phyloP scores from a whole-genome alignment of 2,113 vertebrate species.

The Thermophis baileyi region DNA sequence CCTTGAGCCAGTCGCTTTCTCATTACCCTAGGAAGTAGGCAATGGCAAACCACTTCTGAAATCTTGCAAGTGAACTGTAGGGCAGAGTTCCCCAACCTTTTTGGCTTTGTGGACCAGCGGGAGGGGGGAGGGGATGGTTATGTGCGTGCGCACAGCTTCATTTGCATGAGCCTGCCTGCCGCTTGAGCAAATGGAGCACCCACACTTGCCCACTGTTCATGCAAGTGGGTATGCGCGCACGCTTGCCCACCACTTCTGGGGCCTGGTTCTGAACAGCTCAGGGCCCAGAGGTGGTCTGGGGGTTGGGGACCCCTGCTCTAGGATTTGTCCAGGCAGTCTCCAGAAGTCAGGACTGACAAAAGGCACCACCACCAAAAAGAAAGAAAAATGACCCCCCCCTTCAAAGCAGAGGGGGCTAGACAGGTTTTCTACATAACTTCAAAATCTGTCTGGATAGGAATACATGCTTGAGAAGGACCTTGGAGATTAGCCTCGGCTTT shows the following conservation, averaged over 20 bases:
- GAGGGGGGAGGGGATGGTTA: background rate
- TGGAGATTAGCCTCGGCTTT: background rate
- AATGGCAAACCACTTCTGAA: background rate
- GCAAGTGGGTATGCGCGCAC: background rate
- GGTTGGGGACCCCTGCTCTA: background rate
- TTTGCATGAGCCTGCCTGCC: background rate
- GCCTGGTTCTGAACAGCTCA: background rate
- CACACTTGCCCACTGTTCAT: background rate
- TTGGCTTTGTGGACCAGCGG: background rate
- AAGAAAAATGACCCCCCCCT: background rate
- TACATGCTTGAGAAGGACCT: background rate
- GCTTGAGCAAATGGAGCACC: background rate
- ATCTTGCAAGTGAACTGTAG: background rate
- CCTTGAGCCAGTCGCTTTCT: background rate
- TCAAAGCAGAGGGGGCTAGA: background rate
- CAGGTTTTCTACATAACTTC: background rate
- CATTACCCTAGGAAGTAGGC: background rate
- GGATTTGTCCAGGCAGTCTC: background rate
- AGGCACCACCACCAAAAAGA: background rate
- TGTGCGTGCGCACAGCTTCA: background rate
- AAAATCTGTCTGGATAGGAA: background rate
- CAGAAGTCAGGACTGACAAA: background rate
- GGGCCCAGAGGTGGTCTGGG: no score
- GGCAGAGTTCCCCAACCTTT: background rate
- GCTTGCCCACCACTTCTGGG: background rate